phyloP scores from a whole-genome alignment of 1,140 invertebrate species.

The Whitmania pigra region DNA sequence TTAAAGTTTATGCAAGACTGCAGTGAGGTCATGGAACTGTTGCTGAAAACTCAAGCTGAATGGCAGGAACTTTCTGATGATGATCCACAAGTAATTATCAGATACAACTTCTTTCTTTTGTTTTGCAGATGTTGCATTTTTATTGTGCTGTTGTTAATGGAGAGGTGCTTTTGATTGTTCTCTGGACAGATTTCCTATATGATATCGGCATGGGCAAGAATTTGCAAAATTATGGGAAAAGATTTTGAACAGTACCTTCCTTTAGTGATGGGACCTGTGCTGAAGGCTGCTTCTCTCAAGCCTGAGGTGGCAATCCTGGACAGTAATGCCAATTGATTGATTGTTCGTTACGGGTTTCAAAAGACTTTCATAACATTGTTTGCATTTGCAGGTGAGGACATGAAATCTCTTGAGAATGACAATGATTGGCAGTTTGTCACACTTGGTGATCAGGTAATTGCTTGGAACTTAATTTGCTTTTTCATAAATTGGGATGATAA shows the following conservation, averaged over 20 bases:
- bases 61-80: constrained; percentile 59
- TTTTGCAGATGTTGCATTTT: no score
- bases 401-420: constrained; percentile 65
- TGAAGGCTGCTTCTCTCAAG: constrained; percentile 86
- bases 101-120: not conserved
- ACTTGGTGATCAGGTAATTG: constrained; percentile 67
- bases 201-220: constrained; percentile 95
- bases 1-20: constrained; percentile 74
- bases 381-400: constrained; percentile 42
- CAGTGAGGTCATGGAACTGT: constrained; percentile 86
- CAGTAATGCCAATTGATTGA: constrained; percentile 47
- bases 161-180: not conserved
- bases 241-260: constrained; percentile 93
- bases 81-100: constrained; percentile 68
- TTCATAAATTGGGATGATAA: not conserved
- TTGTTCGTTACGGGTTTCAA: not conserved
- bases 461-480: no score
- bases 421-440: constrained; percentile 96
- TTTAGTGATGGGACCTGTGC: constrained; percentile 89
- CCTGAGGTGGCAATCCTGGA: constrained; percentile 92
- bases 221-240: constrained; percentile 89
- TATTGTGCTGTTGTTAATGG: no score
- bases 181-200: constrained; percentile 62
- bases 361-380: constrained; percentile 1
- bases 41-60: constrained; percentile 72